Percentiles rank a stretch among this genome's conserved stretches.
phyloP scores from a whole-genome alignment of 2,888 invertebrate species.

The Hypercompe scribonia region DNA sequence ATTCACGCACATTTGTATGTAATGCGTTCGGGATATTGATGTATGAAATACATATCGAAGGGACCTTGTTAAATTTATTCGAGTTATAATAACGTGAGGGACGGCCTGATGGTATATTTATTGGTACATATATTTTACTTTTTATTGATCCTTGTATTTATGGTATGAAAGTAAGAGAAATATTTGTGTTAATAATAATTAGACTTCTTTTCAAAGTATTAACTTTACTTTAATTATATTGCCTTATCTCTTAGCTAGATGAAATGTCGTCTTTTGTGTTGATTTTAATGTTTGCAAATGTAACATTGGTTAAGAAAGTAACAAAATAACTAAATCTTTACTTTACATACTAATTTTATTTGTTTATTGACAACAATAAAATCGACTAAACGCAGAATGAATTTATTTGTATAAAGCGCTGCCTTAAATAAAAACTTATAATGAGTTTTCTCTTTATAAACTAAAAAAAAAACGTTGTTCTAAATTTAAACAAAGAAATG shows the following conservation, averaged over 20 bases:
- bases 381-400: not conserved
- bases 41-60: slow-evolving; percentile 52
- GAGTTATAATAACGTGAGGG: slow-evolving; percentile 49
- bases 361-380: not conserved
- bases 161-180: not conserved
- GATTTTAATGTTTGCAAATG: too few species aligned
- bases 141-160: slow-evolving; percentile 20
- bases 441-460: not conserved
- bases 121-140: slow-evolving; percentile 29
- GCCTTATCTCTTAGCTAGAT: not conserved
- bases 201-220: not conserved
- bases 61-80: slow-evolving; percentile 56
- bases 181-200: not conserved
- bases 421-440: not conserved
- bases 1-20: slow-evolving; percentile 52
- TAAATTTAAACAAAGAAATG: not conserved
- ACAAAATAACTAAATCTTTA: not conserved
- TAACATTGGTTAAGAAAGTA: not conserved
- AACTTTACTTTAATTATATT: not conserved
- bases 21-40: slow-evolving; percentile 54
- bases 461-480: not conserved
- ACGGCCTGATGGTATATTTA: slow-evolving; percentile 29
- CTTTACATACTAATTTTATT: not conserved
- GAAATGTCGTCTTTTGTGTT: not conserved
- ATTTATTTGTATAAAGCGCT: not conserved